phyloP scores from a whole-genome alignment of 2,113 vertebrate species.

The Neolamprologus modestus region DNA sequence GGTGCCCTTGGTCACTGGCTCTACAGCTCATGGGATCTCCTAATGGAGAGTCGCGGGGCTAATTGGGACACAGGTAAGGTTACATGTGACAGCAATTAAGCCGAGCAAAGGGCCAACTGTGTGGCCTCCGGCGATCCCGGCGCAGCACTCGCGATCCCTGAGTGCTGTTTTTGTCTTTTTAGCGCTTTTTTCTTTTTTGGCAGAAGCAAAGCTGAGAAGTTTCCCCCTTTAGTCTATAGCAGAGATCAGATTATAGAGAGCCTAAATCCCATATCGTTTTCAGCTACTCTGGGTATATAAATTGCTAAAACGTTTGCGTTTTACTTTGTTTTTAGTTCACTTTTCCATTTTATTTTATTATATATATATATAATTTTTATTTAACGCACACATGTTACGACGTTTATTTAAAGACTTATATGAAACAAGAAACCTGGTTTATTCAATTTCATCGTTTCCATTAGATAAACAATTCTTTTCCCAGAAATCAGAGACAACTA shows the following conservation, averaged over 20 bases:
- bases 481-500: neutral
- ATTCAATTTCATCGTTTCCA: neutral
- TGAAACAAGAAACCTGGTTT: neutral
- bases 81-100: conserved; percentile 80
- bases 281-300: neutral
- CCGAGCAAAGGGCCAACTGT: conserved; percentile 58
- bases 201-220: neutral
- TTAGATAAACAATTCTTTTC: rapidly evolving
- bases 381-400: neutral
- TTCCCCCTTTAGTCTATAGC: neutral
- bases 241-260: neutral
- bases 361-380: neutral
- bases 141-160: conserved; percentile 1
- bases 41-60: conserved; percentile 71
- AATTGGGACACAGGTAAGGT: conserved; percentile 78
- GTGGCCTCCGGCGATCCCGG: conserved; percentile 49
- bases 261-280: neutral
- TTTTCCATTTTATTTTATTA: neutral
- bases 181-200: neutral
- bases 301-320: neutral
- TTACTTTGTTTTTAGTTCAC: neutral
- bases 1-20: conserved; percentile 47
- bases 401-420: neutral
- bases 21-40: conserved; percentile 60
- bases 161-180: neutral